Base-by-base conservation (phyloP, 2,888 invertebrate species). In the Nomada flava region DNA sequence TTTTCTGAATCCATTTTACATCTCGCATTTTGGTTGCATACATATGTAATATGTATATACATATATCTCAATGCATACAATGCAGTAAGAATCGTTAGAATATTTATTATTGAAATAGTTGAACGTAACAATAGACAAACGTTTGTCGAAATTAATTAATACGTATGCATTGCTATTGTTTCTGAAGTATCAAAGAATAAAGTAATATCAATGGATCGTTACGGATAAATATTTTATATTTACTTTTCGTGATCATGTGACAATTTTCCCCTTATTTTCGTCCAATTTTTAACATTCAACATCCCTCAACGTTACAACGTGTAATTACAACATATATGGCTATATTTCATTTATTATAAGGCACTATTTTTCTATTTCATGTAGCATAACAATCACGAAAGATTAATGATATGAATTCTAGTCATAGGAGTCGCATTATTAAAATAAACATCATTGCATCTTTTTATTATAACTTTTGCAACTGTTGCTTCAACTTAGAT, bases 261-360 rank as follows among this genome's bases (percentile, higher is more conserved):
- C 55, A 57, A 68, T 76, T 62, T 62, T 36, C 67, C 42, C 15
- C 67, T 20, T 15, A 57, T 44, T 63, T 11, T 44, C 26, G 20
- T 63, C 50, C 44, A 29, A 52, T 57, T 47, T 52, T 67, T 60
- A 7, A 50, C 18, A 63, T 50, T 11, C 26, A 57, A 42, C 67
- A 26, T 26, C 64, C 71, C 15, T 60, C 70, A 62, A 75, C 47
- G 20, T 42, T 23, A 72, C 10, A 75, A 69, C 76, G 71, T 59
- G 82, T 72, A 81, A 82, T 70, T 80, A 82, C 62, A 67, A 82
- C 62, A 67, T 63, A 42, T 62, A 64, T 23, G 63, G 53, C 68
- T 68, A 63, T 55, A 62, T 57, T 79, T 50, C 20, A 50, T 20
- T 47, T 44, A 9, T 67, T 79, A 80, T 67, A 68, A 68, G 13